Base-by-base conservation (phyloP, 1,140 invertebrate genomes). In the Amphibalanus amphitrite region DNA sequence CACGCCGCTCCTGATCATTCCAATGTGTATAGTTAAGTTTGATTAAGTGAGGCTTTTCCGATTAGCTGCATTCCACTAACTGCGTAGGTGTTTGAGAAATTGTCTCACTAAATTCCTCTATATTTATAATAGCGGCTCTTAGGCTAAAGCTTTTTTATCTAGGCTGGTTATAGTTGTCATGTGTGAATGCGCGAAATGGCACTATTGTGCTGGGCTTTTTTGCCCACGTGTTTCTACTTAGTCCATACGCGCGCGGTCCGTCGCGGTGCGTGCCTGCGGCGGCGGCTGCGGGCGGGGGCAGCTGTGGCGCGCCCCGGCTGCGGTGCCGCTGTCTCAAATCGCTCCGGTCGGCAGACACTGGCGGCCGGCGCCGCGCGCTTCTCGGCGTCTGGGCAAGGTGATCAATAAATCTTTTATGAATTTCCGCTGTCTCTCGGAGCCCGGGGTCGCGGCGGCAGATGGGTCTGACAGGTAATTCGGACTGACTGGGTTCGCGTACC, bases 321-420 rank as follows among this genome's bases (percentile, higher is more conserved):
- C 10, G 10, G 6, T 23, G 20, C 47, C 1, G 23, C 13, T 59
- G 47, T 59, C 47, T 59, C 47, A 59, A 59, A 59, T 59, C 20
- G 10, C 47, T 8, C 33, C 33, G 33, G 33, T 38, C 33, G 33
- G 4, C n/a, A n/a, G n/a, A 15, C 33, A 20, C 47, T 59, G 20
- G 47, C 23, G 47, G 33, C 33, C 20, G 47, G 47, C 47, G 20
- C 20, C 47, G 47, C n/a, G 20, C 47, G 47, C 47, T 59, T 3
- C 47, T 20, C 1, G 13, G 10, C 47, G 13, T 1, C 47, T 23
- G 47, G 47, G 47, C 13, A 59, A 59, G 47, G 47, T 59, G 10
- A 59, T 59, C 47, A 59, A 59, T 59, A 59, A 59, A 59, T 59
- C 47, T 59, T 59, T 59, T 59, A 59, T 59, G 47, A 59, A 59